Conservation (phyloP, 2,113 vertebrate genomes). For the Chlorodrepanis virens region DNA sequence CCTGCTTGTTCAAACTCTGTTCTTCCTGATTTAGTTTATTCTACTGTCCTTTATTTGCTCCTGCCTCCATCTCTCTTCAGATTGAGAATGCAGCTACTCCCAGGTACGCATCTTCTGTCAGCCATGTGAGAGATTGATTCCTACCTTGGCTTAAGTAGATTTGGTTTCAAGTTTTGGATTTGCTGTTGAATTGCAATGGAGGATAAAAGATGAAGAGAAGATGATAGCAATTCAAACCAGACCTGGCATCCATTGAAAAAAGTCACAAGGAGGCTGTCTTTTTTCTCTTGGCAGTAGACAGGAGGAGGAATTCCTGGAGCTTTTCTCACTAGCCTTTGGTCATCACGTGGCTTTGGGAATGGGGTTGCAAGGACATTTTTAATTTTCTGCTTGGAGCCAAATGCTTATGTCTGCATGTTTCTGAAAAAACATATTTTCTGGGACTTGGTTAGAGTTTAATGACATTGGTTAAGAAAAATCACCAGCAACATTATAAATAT, state of each 20-base stretch:
- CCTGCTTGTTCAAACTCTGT: not conserved
- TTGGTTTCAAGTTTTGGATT: not conserved
- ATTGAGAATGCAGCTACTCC: not conserved
- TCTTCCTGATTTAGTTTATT: conserved; percentile 16
- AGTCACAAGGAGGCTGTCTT: not conserved
- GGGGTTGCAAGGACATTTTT: not conserved
- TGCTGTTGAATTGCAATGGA: not conserved
- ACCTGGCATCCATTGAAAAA: not conserved
- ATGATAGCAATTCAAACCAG: not conserved
- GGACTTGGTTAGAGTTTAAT: not conserved
- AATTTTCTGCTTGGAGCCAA: not conserved
- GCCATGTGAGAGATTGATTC: not conserved
- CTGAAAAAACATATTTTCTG: not conserved
- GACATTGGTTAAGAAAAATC: not conserved
- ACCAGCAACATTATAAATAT: not conserved
- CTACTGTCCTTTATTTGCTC: not conserved
- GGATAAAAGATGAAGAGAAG: not conserved
- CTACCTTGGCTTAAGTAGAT: not conserved
- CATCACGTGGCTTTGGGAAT: not conserved
- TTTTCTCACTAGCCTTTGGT: not conserved
- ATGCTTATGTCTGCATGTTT: not conserved
- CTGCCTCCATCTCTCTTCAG: conserved; percentile 3
- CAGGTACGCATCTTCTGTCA: not conserved
- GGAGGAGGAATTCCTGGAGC: not conserved
- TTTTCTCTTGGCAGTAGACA: not conserved